Evolutionary conservation across 2,113 vertebrate genomes (phyloP), one percentile per base, ranked within the genome.

Genomic region (Hypomesus transpacificus): DNA sequence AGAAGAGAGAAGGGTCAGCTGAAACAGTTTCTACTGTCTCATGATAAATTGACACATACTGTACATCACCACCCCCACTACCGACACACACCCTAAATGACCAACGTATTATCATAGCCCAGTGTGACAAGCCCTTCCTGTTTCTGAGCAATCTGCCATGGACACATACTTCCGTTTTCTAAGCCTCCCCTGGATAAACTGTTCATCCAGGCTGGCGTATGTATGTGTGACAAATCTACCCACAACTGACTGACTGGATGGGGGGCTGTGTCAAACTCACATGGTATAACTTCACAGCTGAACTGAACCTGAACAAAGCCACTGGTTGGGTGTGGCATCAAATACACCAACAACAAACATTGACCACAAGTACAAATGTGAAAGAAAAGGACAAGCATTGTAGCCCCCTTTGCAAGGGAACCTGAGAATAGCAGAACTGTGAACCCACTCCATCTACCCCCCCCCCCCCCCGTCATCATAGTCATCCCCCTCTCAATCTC

Each of bases 151-250:
- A 89, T 90, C 86, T 80, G 51, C 20, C 73, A 87, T 68, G 77
- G 79, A 83, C 1, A 66, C 87, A 87, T 64, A 78, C 85, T 92
- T 92, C 91, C 86, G 83, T 88, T 89, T 86, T 88, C 66, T 75
- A 77, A 72, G 52, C 52, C 62, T 2, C n/a, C 34, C 71, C 69
- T 13, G 39, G 39, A 46, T 11, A 9, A 46, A 46, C 9, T 5
- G 39, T 46, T 11, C 9, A 11, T 46, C 39, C 39, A 46, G 9
- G 39, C 39, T 9, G 46, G 69, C 11, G 46, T 70, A 34, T 66
- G 63, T 28, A 9, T 68, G 56, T 14, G 11, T 69, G 34, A 22
- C 28, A 58, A n/a, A 46, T 46, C 9, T 46, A 46, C 39, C 39
- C 39, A 13, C 39, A 46, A 46, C 39, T 11, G 39, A 46, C 39